Conservation (phyloP, 2,113 vertebrate species). For the Hiodon alosoides region DNA sequence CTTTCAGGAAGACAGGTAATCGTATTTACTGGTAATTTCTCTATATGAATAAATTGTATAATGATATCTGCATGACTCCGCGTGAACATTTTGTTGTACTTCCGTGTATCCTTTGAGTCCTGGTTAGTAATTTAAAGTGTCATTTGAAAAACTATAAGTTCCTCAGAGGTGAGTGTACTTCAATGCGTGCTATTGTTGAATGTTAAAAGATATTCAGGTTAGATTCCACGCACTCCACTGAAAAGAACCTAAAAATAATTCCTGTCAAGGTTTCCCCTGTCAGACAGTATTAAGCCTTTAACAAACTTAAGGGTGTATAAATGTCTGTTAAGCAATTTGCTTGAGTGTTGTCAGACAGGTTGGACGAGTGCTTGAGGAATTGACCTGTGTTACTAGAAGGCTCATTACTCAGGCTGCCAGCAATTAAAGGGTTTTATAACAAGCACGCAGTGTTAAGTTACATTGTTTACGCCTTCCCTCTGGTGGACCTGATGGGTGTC, state of each 20-base stretch:
- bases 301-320: constrained; percentile 5
- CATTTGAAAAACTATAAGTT: background rate
- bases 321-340: constrained; percentile 11
- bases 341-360: background rate
- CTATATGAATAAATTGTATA: constrained; percentile 6
- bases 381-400: background rate
- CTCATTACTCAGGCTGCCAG: background rate
- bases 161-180: background rate
- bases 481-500: background rate
- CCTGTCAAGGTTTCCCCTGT: background rate
- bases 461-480: background rate
- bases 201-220: background rate
- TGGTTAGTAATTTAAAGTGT: background rate
- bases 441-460: background rate
- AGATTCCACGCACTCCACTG: background rate
- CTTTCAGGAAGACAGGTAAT: background rate
- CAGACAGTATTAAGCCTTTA: constrained; percentile 1
- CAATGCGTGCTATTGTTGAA: background rate
- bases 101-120: background rate
- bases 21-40: background rate
- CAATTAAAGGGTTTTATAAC: background rate
- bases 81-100: background rate
- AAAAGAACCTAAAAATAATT: background rate
- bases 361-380: background rate
- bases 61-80: constrained; percentile 4